Percentiles rank a stretch among this genome's conserved stretches.
Conservation (phyloP, 1,140 invertebrate genomes). For the Drosophila kanapiae region DNA sequence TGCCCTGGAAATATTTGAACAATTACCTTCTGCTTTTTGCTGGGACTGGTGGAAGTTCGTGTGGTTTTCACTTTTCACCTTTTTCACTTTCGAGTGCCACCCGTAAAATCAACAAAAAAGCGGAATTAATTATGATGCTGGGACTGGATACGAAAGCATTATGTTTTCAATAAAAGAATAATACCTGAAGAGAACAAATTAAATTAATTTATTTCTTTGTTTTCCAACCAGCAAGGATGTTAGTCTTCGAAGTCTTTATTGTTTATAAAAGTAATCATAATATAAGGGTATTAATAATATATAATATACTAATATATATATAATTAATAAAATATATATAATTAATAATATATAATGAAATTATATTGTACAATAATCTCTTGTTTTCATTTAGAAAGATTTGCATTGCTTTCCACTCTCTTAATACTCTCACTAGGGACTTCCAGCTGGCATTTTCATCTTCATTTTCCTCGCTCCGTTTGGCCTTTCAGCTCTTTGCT, state of each 20-base stretch:
- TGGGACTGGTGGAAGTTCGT: conserved; percentile 35
- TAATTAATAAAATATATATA: too few relatives aligned
- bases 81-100: conserved; percentile 29
- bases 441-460: conserved; percentile 24
- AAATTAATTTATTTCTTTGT: not conserved
- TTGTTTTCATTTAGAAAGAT: not conserved
- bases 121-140: conserved; percentile 55
- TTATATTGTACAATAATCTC: too few relatives aligned
- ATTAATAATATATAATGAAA: too few relatives aligned
- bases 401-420: not conserved
- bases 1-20: conserved; percentile 63
- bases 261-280: not conserved
- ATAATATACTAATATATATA: too few relatives aligned
- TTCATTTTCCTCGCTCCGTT: conserved; percentile 32
- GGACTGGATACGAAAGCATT: not conserved
- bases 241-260: not conserved
- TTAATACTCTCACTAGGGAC: not conserved
- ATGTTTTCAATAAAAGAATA: conserved; percentile 28
- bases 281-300: too few relatives aligned
- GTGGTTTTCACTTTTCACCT: conserved; percentile 40
- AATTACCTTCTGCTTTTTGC: conserved; percentile 62
- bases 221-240: too few relatives aligned
- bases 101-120: conserved; percentile 14
- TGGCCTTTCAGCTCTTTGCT: conserved; percentile 8
- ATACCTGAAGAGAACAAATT: not conserved